Conservation (phyloP, 2,888 invertebrate species). For the Torymus auratus region DNA sequence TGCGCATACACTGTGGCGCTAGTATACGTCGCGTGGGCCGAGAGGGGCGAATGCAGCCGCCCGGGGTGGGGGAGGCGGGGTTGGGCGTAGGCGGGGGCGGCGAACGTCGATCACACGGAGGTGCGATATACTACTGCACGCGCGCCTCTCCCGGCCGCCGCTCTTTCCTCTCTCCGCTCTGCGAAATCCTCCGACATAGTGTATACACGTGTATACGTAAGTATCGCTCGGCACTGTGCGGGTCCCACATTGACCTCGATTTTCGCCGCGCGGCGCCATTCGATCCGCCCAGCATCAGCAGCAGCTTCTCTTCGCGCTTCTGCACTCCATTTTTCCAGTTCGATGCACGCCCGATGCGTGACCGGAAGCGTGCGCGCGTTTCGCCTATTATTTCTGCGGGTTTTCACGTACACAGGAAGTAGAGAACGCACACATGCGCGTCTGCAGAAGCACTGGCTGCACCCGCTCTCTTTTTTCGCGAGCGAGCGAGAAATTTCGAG, state of each 20-base stretch:
- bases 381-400: slow-evolving; percentile 22
- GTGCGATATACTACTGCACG: slow-evolving; percentile 18
- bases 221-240: slow-evolving; percentile 14
- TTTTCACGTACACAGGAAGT: neutral
- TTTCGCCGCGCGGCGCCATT: slow-evolving; percentile 39
- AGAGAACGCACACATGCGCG: neutral
- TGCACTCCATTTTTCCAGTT: slow-evolving; percentile 1
- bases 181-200: neutral
- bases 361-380: neutral
- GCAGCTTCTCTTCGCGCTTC: neutral
- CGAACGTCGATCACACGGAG: slow-evolving; percentile 53
- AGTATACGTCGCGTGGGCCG: neutral
- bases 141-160: neutral
- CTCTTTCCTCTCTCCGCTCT: slow-evolving; percentile 4
- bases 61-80: slow-evolving; percentile 24
- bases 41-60: slow-evolving; percentile 4
- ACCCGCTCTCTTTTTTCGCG: neutral
- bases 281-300: slow-evolving; percentile 18
- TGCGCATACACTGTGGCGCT: no score
- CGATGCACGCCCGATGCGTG: neutral
- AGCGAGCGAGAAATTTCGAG: slow-evolving; percentile 41
- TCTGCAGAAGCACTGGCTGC: neutral
- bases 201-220: neutral
- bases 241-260: slow-evolving; percentile 47
- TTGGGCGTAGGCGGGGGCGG: slow-evolving; percentile 37